Conservation (phyloP, 1,140 invertebrate species). For the Phocides pigmalion region DNA sequence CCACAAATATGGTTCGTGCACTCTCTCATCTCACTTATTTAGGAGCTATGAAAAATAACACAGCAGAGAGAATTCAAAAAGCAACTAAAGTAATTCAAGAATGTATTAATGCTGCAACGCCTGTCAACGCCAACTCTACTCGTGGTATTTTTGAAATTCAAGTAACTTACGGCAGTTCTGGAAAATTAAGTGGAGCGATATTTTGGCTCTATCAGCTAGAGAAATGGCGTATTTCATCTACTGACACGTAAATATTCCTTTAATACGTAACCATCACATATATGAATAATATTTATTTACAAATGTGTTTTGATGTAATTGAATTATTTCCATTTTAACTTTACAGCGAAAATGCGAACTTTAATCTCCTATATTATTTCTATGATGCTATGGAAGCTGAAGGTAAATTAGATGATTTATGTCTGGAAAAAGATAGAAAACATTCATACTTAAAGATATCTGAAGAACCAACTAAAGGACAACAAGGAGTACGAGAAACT, state of each 20-base stretch:
- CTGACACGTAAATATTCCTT: conserved; percentile 86
- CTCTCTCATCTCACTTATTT: conserved; percentile 91
- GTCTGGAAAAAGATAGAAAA: conserved; percentile 87
- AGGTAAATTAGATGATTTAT: conserved; percentile 86
- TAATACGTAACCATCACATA: too few relatives aligned
- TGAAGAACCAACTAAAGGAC: conserved; percentile 81
- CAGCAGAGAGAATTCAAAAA: conserved; percentile 88
- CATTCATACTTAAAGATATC: conserved; percentile 91
- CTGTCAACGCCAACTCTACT: conserved; percentile 93
- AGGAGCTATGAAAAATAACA: conserved; percentile 85
- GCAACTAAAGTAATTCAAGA: conserved; percentile 91
- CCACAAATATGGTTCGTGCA: conserved; percentile 89
- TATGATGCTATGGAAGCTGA: conserved; percentile 90
- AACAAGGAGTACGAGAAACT: conserved; percentile 84
- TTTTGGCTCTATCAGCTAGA: conserved; percentile 95
- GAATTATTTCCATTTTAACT: too few relatives aligned
- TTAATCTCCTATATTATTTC: conserved; percentile 95
- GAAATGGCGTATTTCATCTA: conserved; percentile 93
- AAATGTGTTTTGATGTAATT: too few relatives aligned
- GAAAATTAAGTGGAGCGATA: conserved; percentile 93
- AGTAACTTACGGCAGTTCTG: conserved; percentile 93
- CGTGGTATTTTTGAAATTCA: conserved; percentile 93
- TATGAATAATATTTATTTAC: too few relatives aligned
- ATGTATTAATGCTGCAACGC: conserved; percentile 93
- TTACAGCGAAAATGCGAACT: conserved; percentile 92